Percentiles rank a stretch among this genome's conserved stretches.
Evolutionary conservation across 2,113 vertebrate genomes (phyloP).

Genomic region (Hemibagrus wyckioides): DNA sequence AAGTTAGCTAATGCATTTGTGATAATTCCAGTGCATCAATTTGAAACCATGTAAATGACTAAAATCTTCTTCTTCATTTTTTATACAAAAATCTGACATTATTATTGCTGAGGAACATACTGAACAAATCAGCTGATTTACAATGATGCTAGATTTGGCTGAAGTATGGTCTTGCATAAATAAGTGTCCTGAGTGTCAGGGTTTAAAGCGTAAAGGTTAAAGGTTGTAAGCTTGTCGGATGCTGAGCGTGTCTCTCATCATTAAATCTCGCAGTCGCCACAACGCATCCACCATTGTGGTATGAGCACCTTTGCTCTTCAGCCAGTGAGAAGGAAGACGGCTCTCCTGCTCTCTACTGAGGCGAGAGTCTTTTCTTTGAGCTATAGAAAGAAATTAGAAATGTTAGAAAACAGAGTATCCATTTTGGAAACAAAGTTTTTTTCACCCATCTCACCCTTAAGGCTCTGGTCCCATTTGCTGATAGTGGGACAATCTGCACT

Average conservation of each 20-base stretch:
- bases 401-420: background rate
- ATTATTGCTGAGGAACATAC: slow-evolving; percentile 47
- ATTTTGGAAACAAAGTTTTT: slow-evolving; percentile 3
- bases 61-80: slow-evolving; percentile 33
- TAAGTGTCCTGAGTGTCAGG: slow-evolving; percentile 53
- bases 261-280: slow-evolving; percentile 95
- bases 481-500: slow-evolving; percentile 88
- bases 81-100: slow-evolving; percentile 19
- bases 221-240: slow-evolving; percentile 93
- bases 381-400: slow-evolving; percentile 62
- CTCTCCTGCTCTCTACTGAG: slow-evolving; percentile 95
- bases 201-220: slow-evolving; percentile 69
- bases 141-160: slow-evolving; percentile 46
- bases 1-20: slow-evolving; percentile 47
- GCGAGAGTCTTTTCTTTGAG: slow-evolving; percentile 87
- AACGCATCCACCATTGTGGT: slow-evolving; percentile 95
- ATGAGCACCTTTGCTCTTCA: slow-evolving; percentile 98
- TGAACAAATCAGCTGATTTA: slow-evolving; percentile 29
- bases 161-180: slow-evolving; percentile 50
- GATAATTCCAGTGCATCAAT: slow-evolving; percentile 47
- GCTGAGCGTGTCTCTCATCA: slow-evolving; percentile 95
- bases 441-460: slow-evolving; percentile 78
- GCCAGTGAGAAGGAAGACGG: slow-evolving; percentile 92
- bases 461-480: slow-evolving; percentile 97
- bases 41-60: slow-evolving; percentile 32